phyloP scores from a whole-genome alignment of 1,140 invertebrate species.

The Dreissena polymorpha region DNA sequence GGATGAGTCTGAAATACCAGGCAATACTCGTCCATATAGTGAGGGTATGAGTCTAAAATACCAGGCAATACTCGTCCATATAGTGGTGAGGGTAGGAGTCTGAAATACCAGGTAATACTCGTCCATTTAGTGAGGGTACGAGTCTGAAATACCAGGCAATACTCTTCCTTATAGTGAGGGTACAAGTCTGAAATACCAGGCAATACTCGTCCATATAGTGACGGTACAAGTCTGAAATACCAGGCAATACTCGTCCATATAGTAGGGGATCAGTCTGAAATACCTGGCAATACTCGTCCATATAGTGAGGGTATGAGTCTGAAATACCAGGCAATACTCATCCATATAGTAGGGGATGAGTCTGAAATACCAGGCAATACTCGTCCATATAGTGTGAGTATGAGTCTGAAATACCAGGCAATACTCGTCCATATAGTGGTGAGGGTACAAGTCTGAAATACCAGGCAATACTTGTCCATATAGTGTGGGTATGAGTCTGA shows the following conservation, averaged over 20 bases:
- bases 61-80: constrained; percentile 89
- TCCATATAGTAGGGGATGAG: constrained; percentile 86
- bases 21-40: constrained; percentile 89
- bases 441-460: constrained; percentile 81
- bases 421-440: constrained; percentile 89
- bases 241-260: constrained; percentile 89
- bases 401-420: constrained; percentile 86
- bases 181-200: constrained; percentile 84
- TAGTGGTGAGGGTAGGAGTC: constrained; percentile 83
- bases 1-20: constrained; percentile 83
- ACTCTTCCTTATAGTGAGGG: constrained; percentile 87
- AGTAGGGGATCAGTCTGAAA: constrained; percentile 82
- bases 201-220: constrained; percentile 89
- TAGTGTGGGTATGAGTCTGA: constrained; percentile 81
- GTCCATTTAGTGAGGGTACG: constrained; percentile 84
- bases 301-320: constrained; percentile 81
- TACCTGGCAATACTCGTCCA: constrained; percentile 90
- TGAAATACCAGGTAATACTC: constrained; percentile 87
- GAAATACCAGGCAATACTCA: constrained; percentile 89
- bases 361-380: constrained; percentile 85
- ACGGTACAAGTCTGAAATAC: constrained; percentile 81
- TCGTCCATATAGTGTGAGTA: constrained; percentile 87
- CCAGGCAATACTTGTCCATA: constrained; percentile 89
- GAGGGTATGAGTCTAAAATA: constrained; percentile 82
- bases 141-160: constrained; percentile 87